phyloP scores from a whole-genome alignment of 2,888 invertebrate genomes.

The Drosophila algonquin region DNA sequence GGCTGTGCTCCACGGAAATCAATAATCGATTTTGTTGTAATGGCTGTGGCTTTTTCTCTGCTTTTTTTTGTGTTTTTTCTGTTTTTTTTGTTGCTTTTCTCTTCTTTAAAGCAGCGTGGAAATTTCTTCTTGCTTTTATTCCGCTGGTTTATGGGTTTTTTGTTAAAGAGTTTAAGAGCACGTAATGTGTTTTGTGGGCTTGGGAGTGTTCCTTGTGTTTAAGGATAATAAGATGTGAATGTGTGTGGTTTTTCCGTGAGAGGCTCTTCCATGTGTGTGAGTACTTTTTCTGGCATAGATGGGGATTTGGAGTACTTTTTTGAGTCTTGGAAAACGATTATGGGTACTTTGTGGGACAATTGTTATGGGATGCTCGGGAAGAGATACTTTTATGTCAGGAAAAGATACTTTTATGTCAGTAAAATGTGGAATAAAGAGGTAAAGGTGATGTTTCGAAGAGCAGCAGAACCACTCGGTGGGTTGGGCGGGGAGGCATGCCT shows the following conservation, averaged over 20 bases:
- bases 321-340: not conserved
- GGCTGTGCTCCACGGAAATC: constrained; percentile 64
- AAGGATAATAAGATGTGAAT: not conserved
- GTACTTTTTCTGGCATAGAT: not conserved
- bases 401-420: no score
- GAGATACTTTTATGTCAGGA: no score
- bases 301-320: not conserved
- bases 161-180: not conserved
- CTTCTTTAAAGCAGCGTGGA: constrained; percentile 28
- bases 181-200: not conserved
- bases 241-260: not conserved
- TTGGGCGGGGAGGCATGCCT: not conserved
- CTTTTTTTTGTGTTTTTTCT: constrained; percentile 23
- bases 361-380: not conserved
- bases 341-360: not conserved
- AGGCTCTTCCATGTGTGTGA: not conserved
- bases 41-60: constrained; percentile 42
- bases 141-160: not conserved
- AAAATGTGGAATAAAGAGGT: not conserved
- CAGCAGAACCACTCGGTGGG: not conserved
- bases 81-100: not conserved
- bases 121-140: not conserved
- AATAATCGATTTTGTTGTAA: constrained; percentile 72
- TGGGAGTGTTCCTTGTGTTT: not conserved
- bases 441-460: not conserved